These are phyloP conservation scores for Oreamnos americanus DNA, from an alignment of 2,113 vertebrate genomes.

Conservation along the genomic window DNA sequence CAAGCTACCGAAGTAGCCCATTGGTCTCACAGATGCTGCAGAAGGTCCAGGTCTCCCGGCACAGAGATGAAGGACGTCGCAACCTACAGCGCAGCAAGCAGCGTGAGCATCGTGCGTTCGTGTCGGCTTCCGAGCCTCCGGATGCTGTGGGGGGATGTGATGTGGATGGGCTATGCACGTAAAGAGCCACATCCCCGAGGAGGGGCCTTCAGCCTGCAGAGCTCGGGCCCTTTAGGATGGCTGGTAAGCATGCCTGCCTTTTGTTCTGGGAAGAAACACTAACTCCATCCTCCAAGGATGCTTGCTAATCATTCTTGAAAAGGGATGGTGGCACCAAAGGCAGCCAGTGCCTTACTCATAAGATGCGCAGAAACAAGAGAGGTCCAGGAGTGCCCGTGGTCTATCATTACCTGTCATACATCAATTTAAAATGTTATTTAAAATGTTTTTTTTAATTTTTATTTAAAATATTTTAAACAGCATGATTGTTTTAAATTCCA, in stretches of 20 bases:
- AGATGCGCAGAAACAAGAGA: not conserved
- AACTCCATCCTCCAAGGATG: not conserved
- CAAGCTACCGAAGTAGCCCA: not conserved
- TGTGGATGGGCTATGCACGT: not conserved
- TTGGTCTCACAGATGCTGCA: not conserved
- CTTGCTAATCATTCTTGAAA: not conserved
- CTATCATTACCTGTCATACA: not conserved
- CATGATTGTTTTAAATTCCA: not conserved
- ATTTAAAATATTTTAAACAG: not conserved
- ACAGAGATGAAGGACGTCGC: not conserved
- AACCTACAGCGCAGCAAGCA: rapidly evolving
- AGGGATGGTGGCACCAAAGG: not conserved
- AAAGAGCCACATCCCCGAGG: not conserved
- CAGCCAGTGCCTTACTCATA: not conserved
- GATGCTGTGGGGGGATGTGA: not conserved
- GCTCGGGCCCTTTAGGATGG: not conserved
- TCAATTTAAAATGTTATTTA: not conserved
- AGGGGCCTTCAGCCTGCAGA: not conserved
- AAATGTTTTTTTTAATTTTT: not conserved
- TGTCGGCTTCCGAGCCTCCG: not conserved
- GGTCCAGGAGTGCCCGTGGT: too few species aligned
- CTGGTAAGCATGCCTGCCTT: not conserved
- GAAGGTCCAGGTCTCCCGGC: not conserved
- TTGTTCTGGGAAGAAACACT: not conserved
- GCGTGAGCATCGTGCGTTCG: rapidly evolving